Evolutionary conservation across 2,888 invertebrate genomes (phyloP).

Genomic region (Phaedon cochleariae): DNA sequence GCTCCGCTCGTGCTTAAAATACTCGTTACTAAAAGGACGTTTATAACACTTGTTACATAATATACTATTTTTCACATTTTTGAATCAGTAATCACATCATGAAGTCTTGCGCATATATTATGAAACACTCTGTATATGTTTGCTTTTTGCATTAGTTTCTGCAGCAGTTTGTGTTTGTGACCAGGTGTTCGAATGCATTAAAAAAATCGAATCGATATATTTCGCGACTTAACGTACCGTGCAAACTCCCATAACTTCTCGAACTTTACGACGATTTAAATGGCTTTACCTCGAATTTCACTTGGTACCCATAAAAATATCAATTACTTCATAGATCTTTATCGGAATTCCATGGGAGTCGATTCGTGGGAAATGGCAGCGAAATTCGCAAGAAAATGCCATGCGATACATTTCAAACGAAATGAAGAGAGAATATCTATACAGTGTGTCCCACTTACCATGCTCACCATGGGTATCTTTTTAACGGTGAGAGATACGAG

Average conservation of each 20-base stretch:
- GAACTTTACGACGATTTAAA: background rate
- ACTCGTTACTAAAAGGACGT: too few species aligned
- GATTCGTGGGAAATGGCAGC: background rate
- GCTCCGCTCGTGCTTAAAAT: too few species aligned
- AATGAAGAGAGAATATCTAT: background rate
- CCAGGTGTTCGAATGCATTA: background rate
- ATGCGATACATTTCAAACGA: background rate
- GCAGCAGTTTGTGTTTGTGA: too few species aligned
- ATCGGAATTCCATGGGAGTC: background rate
- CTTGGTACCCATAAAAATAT: background rate
- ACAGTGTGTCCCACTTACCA: too few species aligned
- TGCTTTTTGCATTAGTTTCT: too few species aligned
- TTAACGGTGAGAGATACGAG: too few species aligned
- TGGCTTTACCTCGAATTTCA: conserved; percentile 3
- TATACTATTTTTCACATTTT: too few species aligned
- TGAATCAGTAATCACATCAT: too few species aligned
- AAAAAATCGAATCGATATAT: background rate
- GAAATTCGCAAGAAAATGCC: background rate
- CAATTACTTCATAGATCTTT: background rate
- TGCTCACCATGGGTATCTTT: too few species aligned
- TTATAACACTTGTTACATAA: too few species aligned
- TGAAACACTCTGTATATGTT: too few species aligned
- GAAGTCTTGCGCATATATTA: too few species aligned
- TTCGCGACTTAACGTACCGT: background rate
- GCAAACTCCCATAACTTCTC: background rate